Base-by-base conservation (phyloP, 1,140 invertebrate genomes). In the Drosophila bocki region DNA sequence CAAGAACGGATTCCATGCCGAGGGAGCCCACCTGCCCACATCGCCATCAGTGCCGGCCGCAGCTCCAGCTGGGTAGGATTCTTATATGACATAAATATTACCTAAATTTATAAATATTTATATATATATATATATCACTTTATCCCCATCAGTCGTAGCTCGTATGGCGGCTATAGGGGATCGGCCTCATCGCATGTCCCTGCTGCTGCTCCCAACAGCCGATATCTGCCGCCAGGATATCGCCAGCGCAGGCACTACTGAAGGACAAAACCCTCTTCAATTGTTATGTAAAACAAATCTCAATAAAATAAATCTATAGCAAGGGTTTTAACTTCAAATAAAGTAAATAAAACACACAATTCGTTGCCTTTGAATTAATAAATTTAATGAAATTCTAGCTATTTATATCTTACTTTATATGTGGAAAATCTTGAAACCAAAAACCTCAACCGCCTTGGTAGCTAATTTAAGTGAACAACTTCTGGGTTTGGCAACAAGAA, bases 1-100 rank as follows among this genome's bases (percentile, higher is more conserved):
- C 63, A 92, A 93, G 37, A 94, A 94, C 45, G 94, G 95, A 11
- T 95, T 93, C 93, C 94, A 94, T 61, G 94, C 94, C 0, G 92
- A 93, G 47, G 97, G 97, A 15, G 96, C 96, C 80, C 97, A 97
- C 93, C 93, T 98, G 63, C 97, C 97, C 22, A 97, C 96, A 6
- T 95, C 97, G 26, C 94, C 94, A 2, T 93, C 94, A 11, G 91
- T 94, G 32, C 94, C 94, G 19, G 78, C 92, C 32, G 94, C 50
- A 7, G 51, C 19, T 1, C 53, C 29, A 37, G 67, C 13, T 60
- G 70, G 70, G 70, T 74, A 8, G 50, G 65, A 32, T 35, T 29
- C 1, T 45, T 59, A 32, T 19, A n/a, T 12, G 1, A 4, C 19
- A 7, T 32, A 7, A 7, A 26, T 26, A 26, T 4, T n/a, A 29